Base-by-base conservation (phyloP, 2,797 vertebrate species). In the Buceros bicornis region DNA sequence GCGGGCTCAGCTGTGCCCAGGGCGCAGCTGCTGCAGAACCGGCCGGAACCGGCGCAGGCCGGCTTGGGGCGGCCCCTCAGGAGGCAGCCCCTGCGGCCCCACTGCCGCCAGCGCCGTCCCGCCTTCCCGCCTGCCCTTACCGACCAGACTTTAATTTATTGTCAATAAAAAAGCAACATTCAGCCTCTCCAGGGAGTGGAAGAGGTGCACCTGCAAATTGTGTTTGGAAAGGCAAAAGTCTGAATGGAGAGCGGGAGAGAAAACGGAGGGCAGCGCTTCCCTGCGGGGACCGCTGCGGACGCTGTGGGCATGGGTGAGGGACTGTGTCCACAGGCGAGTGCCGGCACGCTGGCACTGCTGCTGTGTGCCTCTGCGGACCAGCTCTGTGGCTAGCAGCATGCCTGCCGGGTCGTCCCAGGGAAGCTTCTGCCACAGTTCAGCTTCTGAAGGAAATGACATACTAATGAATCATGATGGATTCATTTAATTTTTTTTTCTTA, bases 101-200 rank as follows among this genome's bases (percentile, higher is more conserved):
- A 7, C 21, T 14, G n/a, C n/a, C 0, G 0, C 48, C 14, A 5
- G 2, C n/a, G 2, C 11, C 22, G 31, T 6, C 6, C 22, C 3
- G 4, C 60, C 5, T 6, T 5, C 42, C 19, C 29, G 26, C 2
- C 0, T 10, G 5, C 0, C 1, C 13, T 25, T 37, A 19, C 29
- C 48, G 53, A 2, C 21, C 64, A 10, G 54, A 42, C 73, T 81
- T 43, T 40, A 3, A 13, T 35, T 48, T 70, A 12, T 60, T 48
- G 2, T 25, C 67, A 47, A n/a, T 51, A 60, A 51, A 33, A 33
- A 71, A 51, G 7, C 14, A 61, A 12, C 77, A n/a, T 48, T 35
- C 18, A 25, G 24, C 21, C 82, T 40, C 40, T 50, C 67, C 2
- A 1, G 28, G n/a, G 20, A 47, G 67, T 58, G 10, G 47, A 40